Base-by-base conservation (phyloP, 2,888 invertebrate genomes). In the Ophioninae sp. region DNA sequence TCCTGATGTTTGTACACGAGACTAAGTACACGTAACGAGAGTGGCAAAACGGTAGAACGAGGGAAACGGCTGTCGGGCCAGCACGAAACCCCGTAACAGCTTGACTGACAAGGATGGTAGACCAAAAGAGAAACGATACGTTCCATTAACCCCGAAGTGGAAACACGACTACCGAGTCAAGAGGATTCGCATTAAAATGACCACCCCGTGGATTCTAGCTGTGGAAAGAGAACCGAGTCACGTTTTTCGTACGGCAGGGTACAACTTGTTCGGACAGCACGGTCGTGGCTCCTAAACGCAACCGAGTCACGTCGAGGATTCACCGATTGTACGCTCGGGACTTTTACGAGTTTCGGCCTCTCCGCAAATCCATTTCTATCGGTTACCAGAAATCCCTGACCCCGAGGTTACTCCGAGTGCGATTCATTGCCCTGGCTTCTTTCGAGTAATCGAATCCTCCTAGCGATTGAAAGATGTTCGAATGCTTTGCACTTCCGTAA, bases 31-130 rank as follows among this genome's bases (percentile, higher is more conserved):
- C 51, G 56, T 69, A 56, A 61, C 61, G 56, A 79, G 61, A 51
- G 59, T 23, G 5, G 74, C 58, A 22, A 74, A 56, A 41, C 51
- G 61, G 44, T 63, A 73, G 68, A 65, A 56, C n/a, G 76, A 44
- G 41, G 51, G 51, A 61, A 30, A 22, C 39, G 37, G 23, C 74
- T 44, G 72, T 68, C 64, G 41, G 61, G 51, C 17, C 37, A 8
- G 68, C 64, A 83, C 80, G 80, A 83, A 77, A 77, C 56, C 73
- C 59, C 77, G 83, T 80, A 80, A 83, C 83, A 83, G 83, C 83
- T 80, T 73, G 80, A 63, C 61, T 56, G 72, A 80, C 68, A 80
- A 80, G 73, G 77, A 77, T 75, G 73, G 67, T 20, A 37, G 67
- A 56, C 64, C 44, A 51, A 39, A 39, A 72, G 64, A 68, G 44